These are phyloP conservation scores for Mustelus asterias DNA, from an alignment of 2,113 vertebrate species.

Conservation along the genomic window DNA sequence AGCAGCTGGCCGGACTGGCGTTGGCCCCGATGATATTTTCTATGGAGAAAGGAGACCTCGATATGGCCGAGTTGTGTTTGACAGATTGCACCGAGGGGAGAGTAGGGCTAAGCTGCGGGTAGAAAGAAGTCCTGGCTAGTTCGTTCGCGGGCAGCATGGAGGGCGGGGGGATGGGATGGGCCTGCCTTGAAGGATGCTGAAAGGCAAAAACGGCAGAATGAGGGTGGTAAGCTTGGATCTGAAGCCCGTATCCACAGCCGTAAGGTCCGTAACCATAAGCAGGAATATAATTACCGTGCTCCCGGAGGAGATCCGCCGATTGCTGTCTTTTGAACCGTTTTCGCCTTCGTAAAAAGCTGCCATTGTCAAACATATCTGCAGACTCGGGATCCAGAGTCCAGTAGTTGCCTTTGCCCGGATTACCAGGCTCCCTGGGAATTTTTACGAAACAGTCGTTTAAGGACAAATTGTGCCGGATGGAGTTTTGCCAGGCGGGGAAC, in stretches of 20 bases:
- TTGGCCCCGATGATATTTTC: constrained; percentile 81
- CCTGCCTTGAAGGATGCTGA: constrained; percentile 62
- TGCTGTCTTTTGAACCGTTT: constrained; percentile 90
- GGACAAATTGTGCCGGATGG: constrained; percentile 74
- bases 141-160: constrained; percentile 64
- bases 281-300: constrained; percentile 60
- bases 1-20: constrained; percentile 56
- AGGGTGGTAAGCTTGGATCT: constrained; percentile 78
- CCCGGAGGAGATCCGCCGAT: constrained; percentile 67
- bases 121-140: constrained; percentile 71
- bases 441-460: constrained; percentile 78
- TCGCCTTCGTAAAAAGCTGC: constrained; percentile 76
- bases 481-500: constrained; percentile 82
- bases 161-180: constrained; percentile 55
- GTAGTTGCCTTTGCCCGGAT: constrained; percentile 84
- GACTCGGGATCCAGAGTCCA: constrained; percentile 86
- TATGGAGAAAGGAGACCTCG: constrained; percentile 81
- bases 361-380: constrained; percentile 88
- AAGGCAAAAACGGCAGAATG: constrained; percentile 73
- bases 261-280: constrained; percentile 74
- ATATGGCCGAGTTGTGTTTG: constrained; percentile 57
- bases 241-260: constrained; percentile 76
- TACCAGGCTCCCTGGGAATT: constrained; percentile 79
- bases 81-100: constrained; percentile 55
- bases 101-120: constrained; percentile 63